Percentiles rank a stretch among this genome's conserved stretches.
These are phyloP conservation scores for Tenthredo livida DNA, from an alignment of 2,888 invertebrate genomes.

Conservation along the genomic window DNA sequence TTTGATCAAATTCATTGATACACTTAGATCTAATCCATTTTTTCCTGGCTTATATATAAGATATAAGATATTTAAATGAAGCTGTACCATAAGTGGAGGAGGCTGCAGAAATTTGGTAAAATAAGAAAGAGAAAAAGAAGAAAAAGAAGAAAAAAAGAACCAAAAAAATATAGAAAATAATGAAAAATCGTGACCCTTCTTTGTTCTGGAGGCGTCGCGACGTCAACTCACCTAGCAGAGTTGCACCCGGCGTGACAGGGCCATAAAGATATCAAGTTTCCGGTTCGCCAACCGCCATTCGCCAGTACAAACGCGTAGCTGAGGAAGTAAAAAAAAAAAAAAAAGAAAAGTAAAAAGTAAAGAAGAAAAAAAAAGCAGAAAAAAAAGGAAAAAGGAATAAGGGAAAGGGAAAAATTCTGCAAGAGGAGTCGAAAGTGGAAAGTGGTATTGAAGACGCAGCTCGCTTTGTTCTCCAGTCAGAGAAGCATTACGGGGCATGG, in stretches of 20 bases:
- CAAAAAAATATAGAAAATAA: background rate
- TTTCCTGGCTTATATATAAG: too few species aligned
- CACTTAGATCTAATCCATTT: too few species aligned
- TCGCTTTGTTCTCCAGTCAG: constrained; percentile 14
- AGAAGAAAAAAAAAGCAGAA: background rate
- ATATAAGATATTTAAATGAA: background rate
- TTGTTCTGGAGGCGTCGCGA: background rate
- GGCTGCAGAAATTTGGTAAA: background rate
- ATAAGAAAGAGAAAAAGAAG: background rate
- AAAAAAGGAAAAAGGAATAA: background rate
- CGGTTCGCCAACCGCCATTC: constrained; percentile 21
- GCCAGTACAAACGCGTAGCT: background rate
- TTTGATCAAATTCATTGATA: too few species aligned
- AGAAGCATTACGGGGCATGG: background rate
- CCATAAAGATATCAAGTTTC: constrained; percentile 44
- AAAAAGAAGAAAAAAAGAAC: background rate
- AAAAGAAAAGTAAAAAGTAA: background rate
- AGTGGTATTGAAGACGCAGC: constrained; percentile 24
- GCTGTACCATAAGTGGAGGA: background rate
- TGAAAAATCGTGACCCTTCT: constrained; percentile 7
- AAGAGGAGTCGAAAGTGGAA: background rate
- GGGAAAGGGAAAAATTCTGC: background rate
- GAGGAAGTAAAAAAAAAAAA: background rate
- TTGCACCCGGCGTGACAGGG: constrained; percentile 9
- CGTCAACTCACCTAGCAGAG: background rate